Evolutionary conservation across 2,113 vertebrate species (phyloP), one percentile per base, ranked within the genome.

Genomic region (Ceyx margarethae): DNA sequence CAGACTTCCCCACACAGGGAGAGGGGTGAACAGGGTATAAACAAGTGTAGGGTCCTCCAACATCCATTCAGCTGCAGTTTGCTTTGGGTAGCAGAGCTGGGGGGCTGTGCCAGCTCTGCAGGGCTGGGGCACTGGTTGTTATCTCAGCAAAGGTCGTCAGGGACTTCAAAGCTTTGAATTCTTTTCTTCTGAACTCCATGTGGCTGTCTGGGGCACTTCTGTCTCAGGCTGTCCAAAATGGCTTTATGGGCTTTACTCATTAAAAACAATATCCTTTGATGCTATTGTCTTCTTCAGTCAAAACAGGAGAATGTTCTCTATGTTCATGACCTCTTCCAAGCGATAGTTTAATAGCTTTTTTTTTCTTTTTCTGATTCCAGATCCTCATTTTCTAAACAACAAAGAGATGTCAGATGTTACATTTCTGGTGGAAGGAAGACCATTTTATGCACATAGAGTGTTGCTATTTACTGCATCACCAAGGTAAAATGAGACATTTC

Each of bases 331-430:
- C 56, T 93, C 37, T 81, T 95, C 29, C 57, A 50, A 54, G 43
- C 66, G 77, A 23, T 95, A 54, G 18, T 58, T 58, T 75, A 51
- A 4, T 81, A 60, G 82, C 42, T 43, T 46, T 43, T 75, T 45
- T 66, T 14, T 94, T 75, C 28, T 85, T 90, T 37, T 86, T 90
- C 21, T 91, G 37, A 73, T 90, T 98, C 91, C 95, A 99, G 99
- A 99, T 97, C 99, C 99, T 50, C 99, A 99, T 95, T 99, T 99
- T 95, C 98, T 99, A 82, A 99, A 99, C 93, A 99, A 99, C 89
- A 99, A 99, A 94, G 99, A 99, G 74, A 99, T 99, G 99, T 99
- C 99, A 45, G 99, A 99, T 45, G 98, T 99, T 94, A 99, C 99
- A 35, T 99, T 99, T 95, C 96, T 99, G 95, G 99, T 99, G 88